Base-by-base conservation (phyloP, 2,797 vertebrate species). In the Esox masquinongy region DNA sequence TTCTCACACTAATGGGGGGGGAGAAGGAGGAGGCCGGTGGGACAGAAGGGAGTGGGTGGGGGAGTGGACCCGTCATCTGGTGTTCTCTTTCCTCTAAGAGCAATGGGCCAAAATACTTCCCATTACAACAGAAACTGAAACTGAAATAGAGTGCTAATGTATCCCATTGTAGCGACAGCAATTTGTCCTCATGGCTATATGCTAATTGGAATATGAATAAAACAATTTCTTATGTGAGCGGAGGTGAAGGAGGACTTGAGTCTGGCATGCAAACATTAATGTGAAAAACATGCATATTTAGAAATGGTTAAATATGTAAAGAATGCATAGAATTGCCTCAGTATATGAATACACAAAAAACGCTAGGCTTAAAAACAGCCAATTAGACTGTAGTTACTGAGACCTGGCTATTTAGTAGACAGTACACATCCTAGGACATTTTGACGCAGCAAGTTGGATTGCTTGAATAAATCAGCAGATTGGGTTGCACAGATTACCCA, bases 1-100 rank as follows among this genome's bases (percentile, higher is more conserved):
- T 85, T 87, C 80, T 85, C 84, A 89, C 72, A 5, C 17, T 4
- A 69, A 49, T 34, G 50, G 29, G 50, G 73, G 73, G 74, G 74
- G 72, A 59, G 63, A 68, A 29, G 34, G 53, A 56, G 64, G 71
- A 50, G 43, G 43, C 43, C 43, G 1, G 43, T 3, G 43, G 43
- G 6, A 47, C 43, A 67, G 53, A 29, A 31, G 9, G 9, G 61
- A 24, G 61, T 26, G 61, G 61, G 11, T 43, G 6, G 66, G 7
- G 29, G 16, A n/a, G 8, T 68, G 26, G 66, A 17, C 56, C 56
- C 22, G 11, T 61, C 56, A 61, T 61, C 56, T 12, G 11, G 56
- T 5, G 56, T 61, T n/a, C 16, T 61, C 56, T 61, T 61, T 61
- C 56, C 22, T 12, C 9, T 61, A 61, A 24, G 56, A 61, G 56